Conservation (phyloP, 2,888 invertebrate species). For the Bellardia bayeri region DNA sequence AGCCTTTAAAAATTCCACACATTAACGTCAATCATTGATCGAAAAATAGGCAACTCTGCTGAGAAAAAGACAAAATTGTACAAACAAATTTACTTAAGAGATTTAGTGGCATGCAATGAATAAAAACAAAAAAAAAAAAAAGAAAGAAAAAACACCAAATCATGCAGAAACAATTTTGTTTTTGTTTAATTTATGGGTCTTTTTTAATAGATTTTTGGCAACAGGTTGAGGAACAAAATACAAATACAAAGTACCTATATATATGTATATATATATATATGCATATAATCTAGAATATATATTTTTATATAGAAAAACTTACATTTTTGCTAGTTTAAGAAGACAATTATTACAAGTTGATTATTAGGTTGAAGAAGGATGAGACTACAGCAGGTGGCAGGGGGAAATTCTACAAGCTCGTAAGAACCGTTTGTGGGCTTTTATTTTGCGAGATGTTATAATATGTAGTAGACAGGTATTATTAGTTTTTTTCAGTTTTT, state of each 20-base stretch:
- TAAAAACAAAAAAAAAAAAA: slow-evolving; percentile 20
- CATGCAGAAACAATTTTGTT: slow-evolving; percentile 58
- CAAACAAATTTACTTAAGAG: neutral
- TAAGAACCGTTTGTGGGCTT: slow-evolving; percentile 41
- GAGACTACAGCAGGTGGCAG: slow-evolving; percentile 47
- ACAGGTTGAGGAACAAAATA: slow-evolving; percentile 63
- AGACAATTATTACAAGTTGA: slow-evolving; percentile 66
- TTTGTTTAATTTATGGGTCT: slow-evolving; percentile 57
- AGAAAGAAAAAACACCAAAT: slow-evolving; percentile 40
- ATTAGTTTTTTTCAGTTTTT: too few species aligned
- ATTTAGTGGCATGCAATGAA: slow-evolving; percentile 39
- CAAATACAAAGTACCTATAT: neutral
- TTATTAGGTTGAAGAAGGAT: slow-evolving; percentile 58
- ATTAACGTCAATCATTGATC: too few species aligned
- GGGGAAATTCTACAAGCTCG: slow-evolving; percentile 36
- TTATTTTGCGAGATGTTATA: neutral
- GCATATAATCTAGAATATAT: slow-evolving; percentile 28
- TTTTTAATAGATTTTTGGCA: slow-evolving; percentile 69
- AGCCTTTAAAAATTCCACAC: too few species aligned
- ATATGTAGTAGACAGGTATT: too few species aligned
- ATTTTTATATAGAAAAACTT: slow-evolving; percentile 61
- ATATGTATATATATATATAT: too few species aligned
- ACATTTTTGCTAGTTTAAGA: slow-evolving; percentile 68
- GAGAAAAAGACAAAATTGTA: neutral
- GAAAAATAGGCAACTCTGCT: neutral